Evolutionary conservation across 1,140 invertebrate species (phyloP).

Genomic region (Charaxes varanes): DNA sequence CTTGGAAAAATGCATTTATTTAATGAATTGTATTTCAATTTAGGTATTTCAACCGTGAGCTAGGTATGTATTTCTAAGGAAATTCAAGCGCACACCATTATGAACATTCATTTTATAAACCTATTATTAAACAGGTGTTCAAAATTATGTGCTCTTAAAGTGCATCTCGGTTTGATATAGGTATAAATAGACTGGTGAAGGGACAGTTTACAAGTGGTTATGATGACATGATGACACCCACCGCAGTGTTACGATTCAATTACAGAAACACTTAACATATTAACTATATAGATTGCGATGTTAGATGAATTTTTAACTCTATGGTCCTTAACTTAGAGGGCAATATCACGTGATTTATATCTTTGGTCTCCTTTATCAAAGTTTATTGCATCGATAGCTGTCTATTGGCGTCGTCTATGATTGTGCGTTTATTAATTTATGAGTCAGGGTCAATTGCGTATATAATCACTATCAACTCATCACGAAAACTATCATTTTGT

Average conservation of each 20-base stretch:
- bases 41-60: no score
- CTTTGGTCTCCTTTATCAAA: slow-evolving; percentile 6
- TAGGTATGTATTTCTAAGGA: no score
- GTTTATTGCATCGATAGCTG: slow-evolving; percentile 9
- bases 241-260: slow-evolving; percentile 38
- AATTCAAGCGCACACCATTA: no score
- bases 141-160: no score
- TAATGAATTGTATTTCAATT: no score
- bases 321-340: background rate
- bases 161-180: slow-evolving; percentile 6
- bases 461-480: no score
- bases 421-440: slow-evolving; percentile 13
- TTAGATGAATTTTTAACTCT: slow-evolving; percentile 1
- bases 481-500: no score
- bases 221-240: slow-evolving; percentile 35
- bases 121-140: no score
- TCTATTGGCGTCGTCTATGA: slow-evolving; percentile 7
- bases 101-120: no score
- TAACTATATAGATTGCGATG: background rate
- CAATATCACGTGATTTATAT: background rate
- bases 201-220: slow-evolving; percentile 28
- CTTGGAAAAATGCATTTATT: no score
- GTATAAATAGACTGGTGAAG: slow-evolving; percentile 13
- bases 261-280: slow-evolving; percentile 16
- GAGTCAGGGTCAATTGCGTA: no score